These are phyloP conservation scores for Drosophila villosipedis DNA, from an alignment of 2,888 invertebrate species.

Conservation along the genomic window DNA sequence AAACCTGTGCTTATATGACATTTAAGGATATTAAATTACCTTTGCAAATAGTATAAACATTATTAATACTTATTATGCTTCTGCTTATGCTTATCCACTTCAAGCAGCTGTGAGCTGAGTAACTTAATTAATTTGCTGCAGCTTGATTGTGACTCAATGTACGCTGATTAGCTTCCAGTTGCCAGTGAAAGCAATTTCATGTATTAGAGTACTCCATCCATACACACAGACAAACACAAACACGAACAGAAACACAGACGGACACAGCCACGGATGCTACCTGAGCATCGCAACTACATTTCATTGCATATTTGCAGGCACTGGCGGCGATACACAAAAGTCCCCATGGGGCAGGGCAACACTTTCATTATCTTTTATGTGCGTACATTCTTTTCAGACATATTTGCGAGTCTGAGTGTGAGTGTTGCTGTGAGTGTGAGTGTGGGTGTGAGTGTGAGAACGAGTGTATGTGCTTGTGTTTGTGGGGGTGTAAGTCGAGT, in stretches of 20 bases:
- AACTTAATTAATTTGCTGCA: conserved; percentile 34
- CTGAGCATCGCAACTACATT: conserved; percentile 41
- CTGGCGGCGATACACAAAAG: conserved; percentile 6
- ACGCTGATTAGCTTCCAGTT: conserved; percentile 42
- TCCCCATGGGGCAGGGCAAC: conserved; percentile 38
- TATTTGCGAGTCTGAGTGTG: neutral
- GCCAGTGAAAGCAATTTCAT: conserved; percentile 21
- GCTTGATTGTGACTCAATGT: conserved; percentile 18
- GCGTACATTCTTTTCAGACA: conserved; percentile 46
- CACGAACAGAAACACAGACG: neutral
- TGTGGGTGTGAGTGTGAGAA: neutral
- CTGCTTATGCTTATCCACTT: too few species aligned
- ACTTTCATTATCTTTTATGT: conserved; percentile 72
- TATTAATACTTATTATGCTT: neutral
- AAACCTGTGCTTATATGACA: neutral
- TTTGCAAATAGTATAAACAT: neutral
- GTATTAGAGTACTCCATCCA: conserved; percentile 32
- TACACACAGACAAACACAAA: neutral
- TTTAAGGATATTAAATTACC: neutral
- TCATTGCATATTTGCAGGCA: conserved; percentile 48
- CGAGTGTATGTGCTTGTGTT: neutral
- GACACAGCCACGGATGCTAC: conserved; percentile 13
- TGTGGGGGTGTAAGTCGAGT: conserved; percentile 2
- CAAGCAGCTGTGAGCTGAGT: conserved; percentile 11
- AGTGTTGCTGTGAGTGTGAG: neutral